Conservation (phyloP, 2,888 invertebrate genomes). For the Magallana nippona region DNA sequence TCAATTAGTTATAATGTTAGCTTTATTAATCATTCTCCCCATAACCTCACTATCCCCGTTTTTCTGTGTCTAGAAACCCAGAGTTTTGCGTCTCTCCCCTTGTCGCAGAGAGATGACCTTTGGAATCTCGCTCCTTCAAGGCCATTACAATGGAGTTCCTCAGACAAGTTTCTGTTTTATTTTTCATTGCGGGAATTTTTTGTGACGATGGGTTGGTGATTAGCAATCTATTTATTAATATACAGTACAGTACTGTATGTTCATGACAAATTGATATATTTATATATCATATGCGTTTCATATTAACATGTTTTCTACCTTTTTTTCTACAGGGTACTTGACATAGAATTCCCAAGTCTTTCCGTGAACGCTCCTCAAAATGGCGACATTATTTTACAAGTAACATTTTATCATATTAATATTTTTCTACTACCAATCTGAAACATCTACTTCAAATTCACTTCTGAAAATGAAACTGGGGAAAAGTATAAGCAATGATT, state of each 20-base stretch:
- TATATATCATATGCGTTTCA: no score
- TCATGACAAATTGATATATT: no score
- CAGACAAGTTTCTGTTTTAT: background rate
- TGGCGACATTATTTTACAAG: conserved; percentile 59
- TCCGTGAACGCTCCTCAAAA: conserved; percentile 55
- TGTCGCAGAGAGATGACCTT: background rate
- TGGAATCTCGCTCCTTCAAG: background rate
- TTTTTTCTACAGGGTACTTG: conserved; percentile 48
- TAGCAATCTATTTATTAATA: background rate
- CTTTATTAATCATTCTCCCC: conserved; percentile 20
- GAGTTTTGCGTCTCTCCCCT: background rate
- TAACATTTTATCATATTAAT: conserved; percentile 35
- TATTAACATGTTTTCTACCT: background rate
- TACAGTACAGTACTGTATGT: no score
- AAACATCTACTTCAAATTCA: no score
- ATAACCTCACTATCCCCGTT: background rate
- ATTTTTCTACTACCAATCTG: no score
- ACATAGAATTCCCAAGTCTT: conserved; percentile 61
- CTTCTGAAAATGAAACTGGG: background rate
- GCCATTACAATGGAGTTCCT: background rate
- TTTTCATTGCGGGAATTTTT: conserved; percentile 1
- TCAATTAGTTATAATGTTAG: background rate
- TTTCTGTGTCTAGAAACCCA: background rate
- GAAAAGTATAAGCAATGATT: no score
- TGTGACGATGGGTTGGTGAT: conserved; percentile 47